Conservation (phyloP, 1,140 invertebrate species). For the Microplitis mediator region DNA sequence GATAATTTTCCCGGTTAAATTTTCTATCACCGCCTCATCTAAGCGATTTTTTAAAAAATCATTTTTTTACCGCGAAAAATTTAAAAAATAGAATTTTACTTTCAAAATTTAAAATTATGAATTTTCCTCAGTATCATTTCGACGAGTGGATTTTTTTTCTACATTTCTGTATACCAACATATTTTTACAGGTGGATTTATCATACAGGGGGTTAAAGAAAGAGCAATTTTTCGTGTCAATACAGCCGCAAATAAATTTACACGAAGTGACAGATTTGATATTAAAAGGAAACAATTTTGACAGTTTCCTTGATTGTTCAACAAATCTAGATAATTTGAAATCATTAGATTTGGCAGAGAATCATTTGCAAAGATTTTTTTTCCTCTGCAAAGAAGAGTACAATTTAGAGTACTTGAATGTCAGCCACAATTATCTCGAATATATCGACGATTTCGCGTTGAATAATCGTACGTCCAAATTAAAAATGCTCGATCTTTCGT, state of each 20-base stretch:
- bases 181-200: constrained; percentile 49
- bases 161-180: too few relatives aligned
- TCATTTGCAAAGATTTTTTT: constrained; percentile 53
- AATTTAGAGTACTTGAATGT: constrained; percentile 53
- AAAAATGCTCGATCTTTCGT: constrained; percentile 53
- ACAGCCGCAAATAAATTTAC: constrained; percentile 42
- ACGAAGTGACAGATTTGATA: constrained; percentile 49
- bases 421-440: constrained; percentile 54
- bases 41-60: too few relatives aligned
- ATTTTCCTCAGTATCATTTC: too few relatives aligned
- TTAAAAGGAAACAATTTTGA: constrained; percentile 54
- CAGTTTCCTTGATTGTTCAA: constrained; percentile 58
- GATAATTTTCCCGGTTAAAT: too few relatives aligned
- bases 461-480: constrained; percentile 51
- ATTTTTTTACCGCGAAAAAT: too few relatives aligned
- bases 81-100: too few relatives aligned
- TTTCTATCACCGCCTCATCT: too few relatives aligned
- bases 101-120: too few relatives aligned
- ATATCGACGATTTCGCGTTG: constrained; percentile 53
- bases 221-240: constrained; percentile 53
- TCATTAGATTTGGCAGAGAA: constrained; percentile 55
- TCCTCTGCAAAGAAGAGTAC: constrained; percentile 52
- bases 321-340: constrained; percentile 44
- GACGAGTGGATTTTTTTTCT: too few relatives aligned
- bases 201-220: constrained; percentile 45